These are phyloP conservation scores for Mastomys natalensis DNA, from an alignment of 2,113 vertebrate genomes.

Conservation along the genomic window DNA sequence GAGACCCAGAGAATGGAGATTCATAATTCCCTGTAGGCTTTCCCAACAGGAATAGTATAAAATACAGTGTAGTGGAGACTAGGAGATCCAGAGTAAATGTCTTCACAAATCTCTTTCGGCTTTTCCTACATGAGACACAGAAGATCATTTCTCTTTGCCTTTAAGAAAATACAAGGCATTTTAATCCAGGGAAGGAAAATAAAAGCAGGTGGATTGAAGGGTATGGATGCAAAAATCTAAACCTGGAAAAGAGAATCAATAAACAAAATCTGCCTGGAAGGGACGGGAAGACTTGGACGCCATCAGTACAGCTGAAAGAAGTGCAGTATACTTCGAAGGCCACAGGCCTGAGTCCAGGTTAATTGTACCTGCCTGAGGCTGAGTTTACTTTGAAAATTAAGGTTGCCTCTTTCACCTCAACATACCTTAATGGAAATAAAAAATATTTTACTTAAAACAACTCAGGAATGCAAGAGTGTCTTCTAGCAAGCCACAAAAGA, in stretches of 20 bases:
- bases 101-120: no score
- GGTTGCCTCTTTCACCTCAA: no score
- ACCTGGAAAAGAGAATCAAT: not conserved
- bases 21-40: not conserved
- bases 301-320: not conserved
- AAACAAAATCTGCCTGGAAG: not conserved
- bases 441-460: not conserved
- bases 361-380: not conserved
- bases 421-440: not conserved
- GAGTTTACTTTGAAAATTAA: not conserved
- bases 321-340: not conserved
- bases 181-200: not conserved
- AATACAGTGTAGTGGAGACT: not conserved
- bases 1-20: not conserved
- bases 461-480: not conserved
- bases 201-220: not conserved
- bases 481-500: not conserved
- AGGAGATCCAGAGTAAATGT: not conserved
- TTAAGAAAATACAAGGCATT: not conserved
- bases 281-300: no score
- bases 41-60: not conserved
- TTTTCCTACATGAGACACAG: not conserved
- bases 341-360: not conserved
- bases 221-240: not conserved
- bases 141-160: not conserved